These are phyloP conservation scores for Acanthurus lineatus DNA, from an alignment of 2,797 vertebrate genomes.

Conservation along the genomic window DNA sequence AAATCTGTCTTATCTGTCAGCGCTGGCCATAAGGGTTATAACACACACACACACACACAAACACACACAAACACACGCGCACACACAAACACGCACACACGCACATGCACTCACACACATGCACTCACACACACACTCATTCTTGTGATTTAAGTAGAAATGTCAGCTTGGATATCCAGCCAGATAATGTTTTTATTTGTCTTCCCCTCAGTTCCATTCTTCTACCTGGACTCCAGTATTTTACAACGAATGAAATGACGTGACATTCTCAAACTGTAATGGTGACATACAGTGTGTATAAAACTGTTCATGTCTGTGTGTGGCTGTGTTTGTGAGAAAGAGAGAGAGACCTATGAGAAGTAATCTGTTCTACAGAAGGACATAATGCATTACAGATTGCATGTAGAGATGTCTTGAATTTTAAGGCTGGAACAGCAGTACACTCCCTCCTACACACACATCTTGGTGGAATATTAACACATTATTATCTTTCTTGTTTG, in stretches of 20 bases:
- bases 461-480: conserved; percentile 20
- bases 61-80: neutral
- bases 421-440: neutral
- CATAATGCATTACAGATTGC: neutral
- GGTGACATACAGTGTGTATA: neutral
- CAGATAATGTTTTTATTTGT: conserved; percentile 36
- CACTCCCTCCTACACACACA: neutral
- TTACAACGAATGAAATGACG: neutral
- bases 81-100: neutral
- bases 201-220: conserved; percentile 2
- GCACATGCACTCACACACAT: neutral
- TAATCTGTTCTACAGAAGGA: neutral
- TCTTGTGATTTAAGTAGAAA: conserved; percentile 42
- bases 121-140: neutral
- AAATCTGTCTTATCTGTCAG: conserved; percentile 54
- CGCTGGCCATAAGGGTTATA: conserved; percentile 29
- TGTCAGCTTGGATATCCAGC: conserved; percentile 25
- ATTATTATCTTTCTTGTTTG: conserved; percentile 14
- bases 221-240: conserved; percentile 20
- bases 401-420: neutral
- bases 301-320: neutral
- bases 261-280: conserved; percentile 25
- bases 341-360: too few species aligned
- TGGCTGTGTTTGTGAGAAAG: neutral
- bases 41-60: neutral